A percentile compares a stretch with the other conserved stretches of the same genome.
phyloP scores from a whole-genome alignment of 2,797 vertebrate genomes.

The Micromesistius poutassou region DNA sequence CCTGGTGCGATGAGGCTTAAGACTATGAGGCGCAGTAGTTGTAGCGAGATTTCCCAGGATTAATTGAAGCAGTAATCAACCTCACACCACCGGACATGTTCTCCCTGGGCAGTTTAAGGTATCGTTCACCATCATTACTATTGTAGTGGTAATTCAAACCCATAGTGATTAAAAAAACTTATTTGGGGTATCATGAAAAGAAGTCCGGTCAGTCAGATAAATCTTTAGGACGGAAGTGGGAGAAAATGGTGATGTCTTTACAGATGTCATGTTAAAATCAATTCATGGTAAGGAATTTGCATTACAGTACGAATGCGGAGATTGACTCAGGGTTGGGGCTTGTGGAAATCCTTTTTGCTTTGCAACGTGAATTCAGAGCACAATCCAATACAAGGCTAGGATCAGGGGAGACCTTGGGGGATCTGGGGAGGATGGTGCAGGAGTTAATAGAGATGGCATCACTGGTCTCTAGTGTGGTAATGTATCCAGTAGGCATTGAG shows the following conservation, averaged over 20 bases:
- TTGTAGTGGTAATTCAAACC: neutral
- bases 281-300: neutral
- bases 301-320: neutral
- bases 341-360: neutral
- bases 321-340: neutral
- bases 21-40: neutral
- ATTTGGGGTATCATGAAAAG: neutral
- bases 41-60: neutral
- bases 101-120: neutral
- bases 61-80: neutral
- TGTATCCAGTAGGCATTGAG: constrained; percentile 4
- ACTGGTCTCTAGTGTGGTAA: neutral
- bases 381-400: neutral
- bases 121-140: neutral
- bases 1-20: neutral
- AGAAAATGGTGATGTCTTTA: neutral
- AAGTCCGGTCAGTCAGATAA: neutral
- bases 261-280: neutral
- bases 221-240: neutral
- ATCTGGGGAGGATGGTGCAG: neutral
- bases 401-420: neutral
- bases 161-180: neutral
- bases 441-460: neutral
- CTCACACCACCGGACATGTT: neutral
- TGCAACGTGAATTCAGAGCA: neutral